Evolutionary conservation across 2,888 invertebrate species (phyloP).

Genomic region (Prenolepis imparis): DNA sequence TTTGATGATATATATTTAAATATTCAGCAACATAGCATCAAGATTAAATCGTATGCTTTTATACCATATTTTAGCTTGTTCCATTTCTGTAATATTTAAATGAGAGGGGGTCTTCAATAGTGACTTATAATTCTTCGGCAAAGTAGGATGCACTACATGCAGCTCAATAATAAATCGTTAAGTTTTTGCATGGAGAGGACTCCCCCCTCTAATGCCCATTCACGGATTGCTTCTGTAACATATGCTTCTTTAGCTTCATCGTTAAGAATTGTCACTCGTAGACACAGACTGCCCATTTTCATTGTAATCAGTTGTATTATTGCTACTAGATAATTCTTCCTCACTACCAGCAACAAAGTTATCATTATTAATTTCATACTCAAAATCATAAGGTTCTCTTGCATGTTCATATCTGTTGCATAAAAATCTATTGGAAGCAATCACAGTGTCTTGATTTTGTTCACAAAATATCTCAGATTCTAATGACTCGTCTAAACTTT

Average conservation of each 20-base stretch:
- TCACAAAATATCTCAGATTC: not conserved
- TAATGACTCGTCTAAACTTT: not conserved
- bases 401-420: constrained; percentile 11
- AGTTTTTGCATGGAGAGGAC: constrained; percentile 20
- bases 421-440: constrained; percentile 6
- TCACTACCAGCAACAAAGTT: constrained; percentile 3
- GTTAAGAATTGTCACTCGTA: constrained; percentile 6
- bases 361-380: constrained; percentile 13
- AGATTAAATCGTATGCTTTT: constrained; percentile 38
- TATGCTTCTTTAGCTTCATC: constrained; percentile 24
- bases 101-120: constrained; percentile 30
- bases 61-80: constrained; percentile 36
- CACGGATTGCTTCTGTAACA: constrained; percentile 30
- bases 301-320: constrained; percentile 27
- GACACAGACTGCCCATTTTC: constrained; percentile 1
- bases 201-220: constrained; percentile 36
- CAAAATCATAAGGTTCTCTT: not conserved
- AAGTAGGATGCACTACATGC: constrained; percentile 10
- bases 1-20: constrained; percentile 17
- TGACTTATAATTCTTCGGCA: constrained; percentile 37
- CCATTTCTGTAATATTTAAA: constrained; percentile 18
- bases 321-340: constrained; percentile 2
- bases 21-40: constrained; percentile 39
- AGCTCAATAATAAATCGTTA: constrained; percentile 19
- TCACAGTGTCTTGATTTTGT: not conserved